These are phyloP conservation scores for Caenorhabditis brenneri DNA, from an alignment of 1,140 invertebrate genomes.

Conservation along the genomic window DNA sequence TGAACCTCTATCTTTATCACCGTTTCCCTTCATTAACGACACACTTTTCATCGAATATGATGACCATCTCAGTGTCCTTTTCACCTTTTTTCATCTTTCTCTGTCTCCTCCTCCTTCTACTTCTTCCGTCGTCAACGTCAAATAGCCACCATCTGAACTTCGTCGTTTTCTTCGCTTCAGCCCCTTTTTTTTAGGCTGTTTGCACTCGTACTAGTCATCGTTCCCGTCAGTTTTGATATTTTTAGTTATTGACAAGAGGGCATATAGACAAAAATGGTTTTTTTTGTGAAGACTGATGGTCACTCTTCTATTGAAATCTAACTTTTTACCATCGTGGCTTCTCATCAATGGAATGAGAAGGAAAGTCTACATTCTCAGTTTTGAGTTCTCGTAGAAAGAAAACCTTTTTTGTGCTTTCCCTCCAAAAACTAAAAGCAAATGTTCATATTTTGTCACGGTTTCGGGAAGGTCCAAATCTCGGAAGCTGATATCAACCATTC, in stretches of 20 bases:
- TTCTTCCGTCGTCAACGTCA: constrained; percentile 4
- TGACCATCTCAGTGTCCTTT: background rate
- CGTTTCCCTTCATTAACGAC: background rate
- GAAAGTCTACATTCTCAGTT: too few relatives aligned
- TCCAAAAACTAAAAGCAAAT: too few relatives aligned
- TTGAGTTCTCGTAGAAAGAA: too few relatives aligned
- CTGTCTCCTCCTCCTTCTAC: background rate
- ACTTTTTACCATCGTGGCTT: too few relatives aligned
- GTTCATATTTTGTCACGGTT: too few relatives aligned
- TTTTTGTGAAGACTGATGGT: background rate
- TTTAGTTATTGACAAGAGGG: background rate
- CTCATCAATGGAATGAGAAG: too few relatives aligned
- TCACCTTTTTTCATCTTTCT: background rate
- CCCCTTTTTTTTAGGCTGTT: background rate
- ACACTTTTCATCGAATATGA: constrained; percentile 1
- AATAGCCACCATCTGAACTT: background rate
- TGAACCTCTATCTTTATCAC: background rate
- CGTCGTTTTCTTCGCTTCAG: background rate
- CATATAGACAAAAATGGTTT: background rate
- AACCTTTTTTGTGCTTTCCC: too few relatives aligned
- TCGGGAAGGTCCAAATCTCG: too few relatives aligned
- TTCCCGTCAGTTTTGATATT: background rate
- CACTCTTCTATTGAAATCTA: constrained; percentile 4
- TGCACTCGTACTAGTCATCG: constrained; percentile 30
- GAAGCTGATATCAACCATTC: background rate